phyloP scores from a whole-genome alignment of 2,797 vertebrate species.

The Siniperca undulata region DNA sequence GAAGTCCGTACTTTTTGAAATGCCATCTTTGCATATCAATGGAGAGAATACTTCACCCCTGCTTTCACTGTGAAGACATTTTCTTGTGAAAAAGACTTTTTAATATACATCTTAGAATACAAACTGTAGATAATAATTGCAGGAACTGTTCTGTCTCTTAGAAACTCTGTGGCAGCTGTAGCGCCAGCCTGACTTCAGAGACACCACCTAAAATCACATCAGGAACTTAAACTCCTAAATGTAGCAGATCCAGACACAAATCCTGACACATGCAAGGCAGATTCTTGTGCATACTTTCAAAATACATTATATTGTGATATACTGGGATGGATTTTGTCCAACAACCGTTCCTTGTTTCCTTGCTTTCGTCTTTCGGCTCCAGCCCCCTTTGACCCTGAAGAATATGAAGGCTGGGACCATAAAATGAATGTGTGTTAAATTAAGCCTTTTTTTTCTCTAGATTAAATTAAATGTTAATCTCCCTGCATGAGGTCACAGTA shows the following conservation, averaged over 20 bases:
- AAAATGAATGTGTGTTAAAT: too few species aligned
- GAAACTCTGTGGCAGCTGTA: constrained; percentile 8
- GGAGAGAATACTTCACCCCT: neutral
- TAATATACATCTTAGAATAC: constrained; percentile 12
- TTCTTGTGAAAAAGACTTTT: constrained; percentile 10
- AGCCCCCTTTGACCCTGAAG: neutral
- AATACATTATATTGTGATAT: neutral
- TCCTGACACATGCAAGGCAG: neutral
- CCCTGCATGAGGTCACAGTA: neutral
- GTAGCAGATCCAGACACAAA: neutral
- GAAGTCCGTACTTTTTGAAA: constrained; percentile 42
- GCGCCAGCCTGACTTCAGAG: constrained; percentile 9
- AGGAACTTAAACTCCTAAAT: neutral
- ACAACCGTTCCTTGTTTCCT: neutral
- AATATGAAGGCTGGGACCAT: neutral
- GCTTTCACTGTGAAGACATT: constrained; percentile 17
- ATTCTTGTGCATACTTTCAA: neutral
- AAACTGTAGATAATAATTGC: constrained; percentile 39
- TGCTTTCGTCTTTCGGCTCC: neutral
- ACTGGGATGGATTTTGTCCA: neutral
- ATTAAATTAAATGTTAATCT: neutral
- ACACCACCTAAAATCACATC: constrained; percentile 18
- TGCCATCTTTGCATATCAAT: constrained; percentile 59
- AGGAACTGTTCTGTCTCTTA: constrained; percentile 2
- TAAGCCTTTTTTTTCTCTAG: too few species aligned